phyloP scores from a whole-genome alignment of 2,797 vertebrate genomes.

The Leptatherina wallacei region DNA sequence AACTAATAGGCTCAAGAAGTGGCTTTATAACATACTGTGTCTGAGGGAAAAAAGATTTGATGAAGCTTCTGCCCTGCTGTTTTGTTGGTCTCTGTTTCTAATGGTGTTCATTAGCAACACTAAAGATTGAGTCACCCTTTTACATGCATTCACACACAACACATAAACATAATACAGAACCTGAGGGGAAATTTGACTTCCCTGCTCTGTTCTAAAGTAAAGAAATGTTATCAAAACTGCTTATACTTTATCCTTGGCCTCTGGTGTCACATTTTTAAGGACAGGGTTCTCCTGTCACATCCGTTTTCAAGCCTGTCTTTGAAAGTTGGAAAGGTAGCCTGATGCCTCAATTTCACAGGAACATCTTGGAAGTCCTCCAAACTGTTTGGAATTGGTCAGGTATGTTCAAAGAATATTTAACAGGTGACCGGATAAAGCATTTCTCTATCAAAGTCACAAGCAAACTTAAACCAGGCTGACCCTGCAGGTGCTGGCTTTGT shows the following conservation, averaged over 20 bases:
- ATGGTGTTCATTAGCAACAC: conserved; percentile 78
- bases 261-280: background rate
- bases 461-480: background rate
- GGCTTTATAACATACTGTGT: conserved; percentile 39
- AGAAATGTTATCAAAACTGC: background rate
- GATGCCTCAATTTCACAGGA: background rate
- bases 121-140: conserved; percentile 76
- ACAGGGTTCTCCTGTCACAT: background rate
- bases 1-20: conserved; percentile 68
- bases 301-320: background rate
- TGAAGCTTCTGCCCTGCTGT: conserved; percentile 58
- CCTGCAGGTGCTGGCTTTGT: background rate
- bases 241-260: background rate
- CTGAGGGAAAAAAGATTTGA: conserved; percentile 49
- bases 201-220: background rate
- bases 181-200: conserved; percentile 2
- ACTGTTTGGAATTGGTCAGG: background rate
- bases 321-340: background rate
- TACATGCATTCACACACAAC: conserved; percentile 32
- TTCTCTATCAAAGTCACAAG: background rate
- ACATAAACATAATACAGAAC: conserved; percentile 14
- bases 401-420: background rate
- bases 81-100: conserved; percentile 69
- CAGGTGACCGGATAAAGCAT: background rate
- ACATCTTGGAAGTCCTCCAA: background rate